Base-by-base conservation (phyloP, 2,113 vertebrate species). In the Sinocyclocheilus anshuiensis region DNA sequence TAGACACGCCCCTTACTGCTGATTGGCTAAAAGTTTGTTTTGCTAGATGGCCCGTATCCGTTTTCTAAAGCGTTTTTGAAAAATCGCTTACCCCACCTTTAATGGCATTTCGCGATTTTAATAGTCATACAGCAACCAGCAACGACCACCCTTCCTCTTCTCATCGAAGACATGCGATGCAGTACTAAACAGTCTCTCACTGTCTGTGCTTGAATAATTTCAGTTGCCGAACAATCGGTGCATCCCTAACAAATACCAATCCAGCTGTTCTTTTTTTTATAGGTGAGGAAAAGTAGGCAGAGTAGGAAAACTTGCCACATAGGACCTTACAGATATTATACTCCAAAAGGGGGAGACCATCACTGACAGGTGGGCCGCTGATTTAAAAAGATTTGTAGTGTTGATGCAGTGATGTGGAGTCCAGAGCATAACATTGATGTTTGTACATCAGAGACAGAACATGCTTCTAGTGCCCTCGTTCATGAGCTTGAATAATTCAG, bases 321-420 rank as follows among this genome's bases (percentile, higher is more conserved):
- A 61, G 42, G 29, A 76, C 22, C 45, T 42, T 22, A 42, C 61
- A 76, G 7, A 69, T 45, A 26, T 59, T 80, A 39, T 53, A 61
- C 53, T 39, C 16, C 45, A 15, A 50, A 55, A 18, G 11, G 71
- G 8, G 39, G 29, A 85, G 69, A 53, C 50, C 59, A 22, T 85
- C 42, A 53, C 29, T 85, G 83, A 89, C 79, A 48, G 75, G 87
- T 88, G 53, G 24, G 79, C 12, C 7, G 77, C 29, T 45, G 39
- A 55, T 77, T 85, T n/a, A 59, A 29, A 81, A 42, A 24, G 2
- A 39, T 78, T 78, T 78, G 22, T 63, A 4, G 22, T 42, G 29
- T 59, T 48, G 24, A 9, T 24, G 9, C 2, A 45, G 29, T 24
- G 69, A 16, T 39, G 65, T 48, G 4, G 18, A 81, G 39, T 67